phyloP scores from a whole-genome alignment of 1,140 invertebrate species.

The Drosophila arizonae region DNA sequence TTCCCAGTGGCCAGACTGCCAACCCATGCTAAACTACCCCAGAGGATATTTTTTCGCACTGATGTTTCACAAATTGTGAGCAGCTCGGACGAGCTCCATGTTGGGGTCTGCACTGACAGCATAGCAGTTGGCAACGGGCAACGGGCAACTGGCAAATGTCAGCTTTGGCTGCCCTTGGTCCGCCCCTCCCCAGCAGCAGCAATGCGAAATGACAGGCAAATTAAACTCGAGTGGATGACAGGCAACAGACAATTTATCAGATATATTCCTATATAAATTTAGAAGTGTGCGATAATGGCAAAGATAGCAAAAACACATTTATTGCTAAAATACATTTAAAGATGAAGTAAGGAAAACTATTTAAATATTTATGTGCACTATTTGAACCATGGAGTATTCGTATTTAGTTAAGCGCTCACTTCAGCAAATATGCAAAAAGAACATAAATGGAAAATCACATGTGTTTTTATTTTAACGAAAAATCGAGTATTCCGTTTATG shows the following conservation, averaged over 20 bases:
- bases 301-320: neutral
- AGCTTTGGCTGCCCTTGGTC: constrained; percentile 40
- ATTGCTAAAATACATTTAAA: neutral
- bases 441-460: too few species aligned
- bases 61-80: constrained; percentile 72
- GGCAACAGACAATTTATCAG: constrained; percentile 71
- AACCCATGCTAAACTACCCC: constrained; percentile 5
- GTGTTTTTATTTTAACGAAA: too few species aligned
- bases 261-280: constrained; percentile 47
- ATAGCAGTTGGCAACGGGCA: constrained; percentile 27
- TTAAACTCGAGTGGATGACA: constrained; percentile 72
- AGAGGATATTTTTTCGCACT: constrained; percentile 56
- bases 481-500: neutral
- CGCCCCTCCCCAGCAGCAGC: neutral
- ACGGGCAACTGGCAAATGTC: constrained; percentile 57
- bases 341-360: too few species aligned
- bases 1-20: constrained; percentile 49
- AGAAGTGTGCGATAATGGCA: constrained; percentile 15
- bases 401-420: too few species aligned
- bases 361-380: too few species aligned
- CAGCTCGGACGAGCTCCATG: constrained; percentile 40
- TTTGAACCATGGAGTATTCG: too few species aligned
- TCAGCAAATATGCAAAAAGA: too few species aligned
- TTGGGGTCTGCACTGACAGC: constrained; percentile 31
- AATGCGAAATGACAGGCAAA: constrained; percentile 74